Evolutionary conservation across 2,113 vertebrate genomes (phyloP).

Genomic region (Sinocyclocheilus grahami): DNA sequence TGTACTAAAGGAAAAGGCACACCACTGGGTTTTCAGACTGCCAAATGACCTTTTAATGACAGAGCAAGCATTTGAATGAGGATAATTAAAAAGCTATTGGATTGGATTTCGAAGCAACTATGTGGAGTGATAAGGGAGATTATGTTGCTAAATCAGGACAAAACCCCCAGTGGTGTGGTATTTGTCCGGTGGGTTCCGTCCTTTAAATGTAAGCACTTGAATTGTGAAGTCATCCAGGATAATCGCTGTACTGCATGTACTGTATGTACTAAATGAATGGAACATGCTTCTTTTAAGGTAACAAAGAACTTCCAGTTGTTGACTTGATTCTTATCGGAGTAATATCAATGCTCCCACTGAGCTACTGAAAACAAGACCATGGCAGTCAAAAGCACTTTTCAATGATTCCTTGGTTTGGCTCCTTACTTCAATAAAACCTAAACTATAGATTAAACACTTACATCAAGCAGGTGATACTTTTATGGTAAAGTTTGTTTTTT

Average conservation of each 20-base stretch:
- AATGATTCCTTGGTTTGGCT: not conserved
- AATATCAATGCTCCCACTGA: no score
- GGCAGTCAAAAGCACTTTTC: no score
- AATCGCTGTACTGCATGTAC: not conserved
- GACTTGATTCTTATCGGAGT: not conserved
- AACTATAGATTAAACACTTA: not conserved
- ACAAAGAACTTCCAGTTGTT: not conserved
- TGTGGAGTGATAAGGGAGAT: conserved; percentile 17
- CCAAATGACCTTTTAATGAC: conserved; percentile 2
- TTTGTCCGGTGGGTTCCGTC: not conserved
- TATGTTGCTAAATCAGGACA: conserved; percentile 5
- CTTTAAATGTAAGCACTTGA: not conserved
- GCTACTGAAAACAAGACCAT: not conserved
- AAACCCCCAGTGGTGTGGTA: not conserved
- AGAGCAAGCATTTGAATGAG: not conserved
- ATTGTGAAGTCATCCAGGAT: not conserved
- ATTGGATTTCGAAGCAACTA: conserved; percentile 21
- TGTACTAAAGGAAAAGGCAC: not conserved
- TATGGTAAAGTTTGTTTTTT: not conserved
- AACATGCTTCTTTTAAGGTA: not conserved
- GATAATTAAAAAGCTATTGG: conserved; percentile 18
- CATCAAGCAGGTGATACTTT: not conserved
- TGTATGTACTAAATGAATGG: not conserved
- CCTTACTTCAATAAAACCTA: not conserved
- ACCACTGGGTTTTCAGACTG: not conserved